These are phyloP conservation scores for Chaenodraco wilsoni DNA, from an alignment of 2,797 vertebrate species.

Conservation along the genomic window DNA sequence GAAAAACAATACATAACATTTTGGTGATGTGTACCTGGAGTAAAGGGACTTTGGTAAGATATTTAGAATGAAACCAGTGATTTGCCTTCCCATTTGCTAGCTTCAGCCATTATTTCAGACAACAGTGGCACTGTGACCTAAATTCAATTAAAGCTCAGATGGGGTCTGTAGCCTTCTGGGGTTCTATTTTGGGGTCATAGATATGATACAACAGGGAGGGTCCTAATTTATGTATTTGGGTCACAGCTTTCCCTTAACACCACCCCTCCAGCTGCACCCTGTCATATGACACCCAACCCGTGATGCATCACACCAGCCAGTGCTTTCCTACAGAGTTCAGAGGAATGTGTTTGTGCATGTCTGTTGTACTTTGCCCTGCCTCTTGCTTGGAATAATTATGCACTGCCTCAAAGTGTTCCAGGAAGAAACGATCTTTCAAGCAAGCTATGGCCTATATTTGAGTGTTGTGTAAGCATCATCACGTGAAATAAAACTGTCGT, in stretches of 20 bases:
- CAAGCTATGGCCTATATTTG: background rate
- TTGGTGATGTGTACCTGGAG: background rate
- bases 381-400: slow-evolving; percentile 29
- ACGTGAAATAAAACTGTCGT: slow-evolving; percentile 15
- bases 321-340: slow-evolving; percentile 61
- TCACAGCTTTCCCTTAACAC: slow-evolving; percentile 57
- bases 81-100: background rate
- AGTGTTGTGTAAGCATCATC: slow-evolving; percentile 1
- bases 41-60: background rate
- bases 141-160: slow-evolving; percentile 20
- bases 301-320: slow-evolving; percentile 51
- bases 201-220: slow-evolving; percentile 44
- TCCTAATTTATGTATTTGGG: slow-evolving; percentile 67
- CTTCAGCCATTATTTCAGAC: background rate
- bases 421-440: slow-evolving; percentile 41
- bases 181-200: slow-evolving; percentile 55
- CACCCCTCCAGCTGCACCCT: slow-evolving; percentile 43
- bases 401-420: slow-evolving; percentile 44
- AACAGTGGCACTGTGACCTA: slow-evolving; percentile 5
- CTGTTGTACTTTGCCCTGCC: slow-evolving; percentile 69
- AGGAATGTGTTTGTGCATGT: slow-evolving; percentile 76
- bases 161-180: slow-evolving; percentile 6
- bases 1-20: background rate
- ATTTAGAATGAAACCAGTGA: background rate
- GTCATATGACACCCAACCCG: slow-evolving; percentile 74